Evolutionary conservation across 2,888 invertebrate species (phyloP).

Genomic region (Macrosiphum euphorbiae): DNA sequence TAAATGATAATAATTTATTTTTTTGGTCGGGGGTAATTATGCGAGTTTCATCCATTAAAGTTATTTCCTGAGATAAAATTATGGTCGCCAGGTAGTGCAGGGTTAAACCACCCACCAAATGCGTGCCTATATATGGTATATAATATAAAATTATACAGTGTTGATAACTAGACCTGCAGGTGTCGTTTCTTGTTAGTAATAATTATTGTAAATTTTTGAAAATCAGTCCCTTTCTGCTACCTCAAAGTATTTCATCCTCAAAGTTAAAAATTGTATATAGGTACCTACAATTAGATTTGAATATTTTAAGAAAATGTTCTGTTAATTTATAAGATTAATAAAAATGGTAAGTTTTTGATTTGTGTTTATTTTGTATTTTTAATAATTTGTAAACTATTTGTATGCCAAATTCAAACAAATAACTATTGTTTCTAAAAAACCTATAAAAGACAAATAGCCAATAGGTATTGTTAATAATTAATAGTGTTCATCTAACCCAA

Average conservation of each 20-base stretch:
- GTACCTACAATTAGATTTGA: neutral
- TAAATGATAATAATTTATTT: neutral
- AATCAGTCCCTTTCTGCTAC: neutral
- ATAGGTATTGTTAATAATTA: no score
- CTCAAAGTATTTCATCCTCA: neutral
- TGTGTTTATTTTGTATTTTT: no score
- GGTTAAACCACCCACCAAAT: no score
- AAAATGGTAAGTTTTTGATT: no score
- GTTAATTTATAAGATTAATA: no score
- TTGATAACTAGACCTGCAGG: neutral
- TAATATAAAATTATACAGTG: neutral
- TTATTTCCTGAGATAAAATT: neutral
- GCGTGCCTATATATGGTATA: neutral
- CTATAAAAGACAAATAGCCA: no score
- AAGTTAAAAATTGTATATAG: neutral
- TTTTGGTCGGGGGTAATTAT: neutral
- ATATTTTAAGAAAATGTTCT: neutral
- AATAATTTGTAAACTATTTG: no score
- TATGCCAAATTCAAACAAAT: no score
- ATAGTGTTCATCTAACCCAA: no score
- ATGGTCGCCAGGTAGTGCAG: neutral
- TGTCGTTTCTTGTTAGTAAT: neutral
- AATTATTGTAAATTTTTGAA: neutral
- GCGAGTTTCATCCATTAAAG: neutral
- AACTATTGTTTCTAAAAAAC: no score